phyloP scores from a whole-genome alignment of 2,797 vertebrate genomes.

The Caiman crocodilus region DNA sequence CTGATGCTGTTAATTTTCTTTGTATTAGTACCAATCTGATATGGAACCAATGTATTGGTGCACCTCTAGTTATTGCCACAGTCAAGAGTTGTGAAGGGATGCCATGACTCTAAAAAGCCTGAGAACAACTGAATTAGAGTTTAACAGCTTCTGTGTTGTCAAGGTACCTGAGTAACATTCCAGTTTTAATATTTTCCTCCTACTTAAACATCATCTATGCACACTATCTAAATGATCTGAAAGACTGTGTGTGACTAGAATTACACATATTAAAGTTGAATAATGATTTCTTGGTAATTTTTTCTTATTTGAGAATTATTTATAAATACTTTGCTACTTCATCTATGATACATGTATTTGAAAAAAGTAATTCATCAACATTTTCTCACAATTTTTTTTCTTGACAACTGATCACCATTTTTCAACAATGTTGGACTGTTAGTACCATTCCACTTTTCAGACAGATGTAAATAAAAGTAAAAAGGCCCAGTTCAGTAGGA shows the following conservation, averaged over 20 bases:
- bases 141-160: too few species aligned
- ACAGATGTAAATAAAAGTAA: background rate
- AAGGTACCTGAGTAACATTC: background rate
- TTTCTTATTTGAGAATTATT: background rate
- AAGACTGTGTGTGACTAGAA: background rate
- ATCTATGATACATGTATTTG: background rate
- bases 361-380: background rate
- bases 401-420: background rate
- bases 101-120: too few species aligned
- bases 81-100: too few species aligned
- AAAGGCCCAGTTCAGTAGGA: background rate
- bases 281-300: background rate
- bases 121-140: too few species aligned
- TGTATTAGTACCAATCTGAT: too few species aligned
- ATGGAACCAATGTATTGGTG: too few species aligned
- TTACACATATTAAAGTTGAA: background rate
- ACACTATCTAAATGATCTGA: background rate
- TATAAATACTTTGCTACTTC: background rate
- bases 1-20: too few species aligned
- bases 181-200: background rate
- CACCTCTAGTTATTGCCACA: too few species aligned
- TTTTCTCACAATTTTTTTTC: slow-evolving; percentile 17
- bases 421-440: background rate
- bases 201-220: background rate
- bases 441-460: background rate